Base-by-base conservation (phyloP, 1,140 invertebrate species). In the Charaxes varanes region DNA sequence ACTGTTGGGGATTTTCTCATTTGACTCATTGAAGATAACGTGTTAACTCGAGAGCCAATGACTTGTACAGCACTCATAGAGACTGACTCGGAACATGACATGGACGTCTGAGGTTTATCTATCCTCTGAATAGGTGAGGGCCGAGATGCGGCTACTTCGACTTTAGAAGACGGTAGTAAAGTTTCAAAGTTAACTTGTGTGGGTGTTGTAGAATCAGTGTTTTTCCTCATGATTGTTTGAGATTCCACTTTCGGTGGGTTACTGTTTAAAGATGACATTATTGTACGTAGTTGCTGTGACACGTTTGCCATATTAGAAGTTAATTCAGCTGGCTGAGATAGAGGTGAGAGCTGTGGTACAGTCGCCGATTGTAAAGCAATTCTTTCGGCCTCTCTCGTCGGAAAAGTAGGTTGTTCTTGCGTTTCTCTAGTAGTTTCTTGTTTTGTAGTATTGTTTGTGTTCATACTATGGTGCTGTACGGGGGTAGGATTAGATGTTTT, bases 301-400 rank as follows among this genome's bases (percentile, higher is more conserved):
- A 88, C 90, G 55, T 89, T 91, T 0, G 87, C 89, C 51, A 91
- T 90, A 40, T 91, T 91, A 1, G 88, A 89, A 2, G 89, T 90
- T 7, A 92, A 69, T 51, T 92, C 90, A 0, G 88, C 87, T 0
- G 90, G 90, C 65, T 91, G 90, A 0, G 90, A 91, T 1, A 92
- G 51, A 0, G 90, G 90, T 0, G 90, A 91, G 3, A 91, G 65
- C 63, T 91, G 90, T 2, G 90, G 88, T 18, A 90, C 71, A 7
- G 84, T 81, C 8, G 87, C 86, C 2, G 86, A 74, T 32, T 84
- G 82, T 2, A 79, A 27, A 16, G 41, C 54, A 10, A 81, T 21
- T 49, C 74, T 70, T 50, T 68, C 81, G 23, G 54, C 54, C 41
- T 70, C 74, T 41, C 70, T 51, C 41, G 69, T 65, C 6, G 64